Evolutionary conservation across 2,113 vertebrate species (phyloP).

Genomic region (Castor canadensis): DNA sequence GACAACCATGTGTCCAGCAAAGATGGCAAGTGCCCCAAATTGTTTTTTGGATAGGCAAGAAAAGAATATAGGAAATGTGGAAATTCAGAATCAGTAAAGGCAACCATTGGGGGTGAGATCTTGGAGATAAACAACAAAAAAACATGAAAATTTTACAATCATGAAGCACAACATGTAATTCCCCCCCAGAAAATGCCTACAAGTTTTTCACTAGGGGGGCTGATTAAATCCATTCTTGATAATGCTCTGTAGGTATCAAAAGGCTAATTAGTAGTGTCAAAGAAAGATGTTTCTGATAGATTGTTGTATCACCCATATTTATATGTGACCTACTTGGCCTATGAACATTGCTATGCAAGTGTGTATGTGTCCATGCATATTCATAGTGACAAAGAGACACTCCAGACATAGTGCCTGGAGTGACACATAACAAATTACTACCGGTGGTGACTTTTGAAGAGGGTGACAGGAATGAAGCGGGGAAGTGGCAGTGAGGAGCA

Average conservation of each 20-base stretch:
- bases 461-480: neutral
- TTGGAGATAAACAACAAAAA: neutral
- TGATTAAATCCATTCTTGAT: neutral
- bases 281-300: neutral
- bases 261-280: too few species aligned
- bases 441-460: neutral
- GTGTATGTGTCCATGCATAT: rapidly evolving
- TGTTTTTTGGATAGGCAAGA: neutral
- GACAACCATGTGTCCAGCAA: neutral
- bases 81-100: neutral
- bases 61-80: neutral
- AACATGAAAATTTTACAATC: neutral
- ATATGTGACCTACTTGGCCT: neutral
- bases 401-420: too few species aligned
- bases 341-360: neutral
- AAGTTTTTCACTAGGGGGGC: neutral
- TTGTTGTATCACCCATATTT: too few species aligned
- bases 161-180: neutral
- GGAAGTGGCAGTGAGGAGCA: neutral
- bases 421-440: neutral
- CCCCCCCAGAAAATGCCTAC: neutral
- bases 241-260: neutral
- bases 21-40: neutral
- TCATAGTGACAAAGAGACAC: neutral
- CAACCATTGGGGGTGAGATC: neutral